phyloP scores from a whole-genome alignment of 1,140 invertebrate genomes.

The Zaprionus gabonicus region DNA sequence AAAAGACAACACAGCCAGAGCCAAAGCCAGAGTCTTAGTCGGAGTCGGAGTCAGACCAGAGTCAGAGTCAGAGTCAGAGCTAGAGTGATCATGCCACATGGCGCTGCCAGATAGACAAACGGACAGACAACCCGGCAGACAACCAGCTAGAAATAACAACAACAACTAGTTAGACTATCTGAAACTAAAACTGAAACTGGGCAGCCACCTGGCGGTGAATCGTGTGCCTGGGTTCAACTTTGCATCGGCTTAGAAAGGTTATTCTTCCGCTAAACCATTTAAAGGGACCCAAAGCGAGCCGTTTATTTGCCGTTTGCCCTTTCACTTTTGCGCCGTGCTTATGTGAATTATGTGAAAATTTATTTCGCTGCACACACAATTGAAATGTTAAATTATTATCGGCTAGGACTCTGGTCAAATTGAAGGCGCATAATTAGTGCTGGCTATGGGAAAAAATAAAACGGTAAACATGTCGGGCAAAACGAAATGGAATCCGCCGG shows the following conservation, averaged over 20 bases:
- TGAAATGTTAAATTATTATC: slow-evolving; percentile 79
- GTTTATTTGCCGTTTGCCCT: slow-evolving; percentile 55
- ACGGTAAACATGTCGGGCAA: slow-evolving; percentile 1
- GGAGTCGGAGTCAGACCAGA: slow-evolving; percentile 15
- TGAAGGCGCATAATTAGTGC: slow-evolving; percentile 59
- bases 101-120: slow-evolving; percentile 31
- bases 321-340: slow-evolving; percentile 65
- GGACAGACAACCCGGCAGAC: background rate
- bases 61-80: slow-evolving; percentile 10
- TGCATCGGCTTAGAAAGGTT: slow-evolving; percentile 77
- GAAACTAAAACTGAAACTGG: slow-evolving; percentile 11
- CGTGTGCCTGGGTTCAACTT: slow-evolving; percentile 65
- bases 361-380: slow-evolving; percentile 63
- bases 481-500: slow-evolving; percentile 56
- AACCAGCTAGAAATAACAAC: slow-evolving; percentile 24
- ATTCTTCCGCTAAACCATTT: slow-evolving; percentile 81
- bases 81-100: slow-evolving; percentile 72
- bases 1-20: slow-evolving; percentile 19
- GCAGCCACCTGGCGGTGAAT: slow-evolving; percentile 70
- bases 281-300: slow-evolving; percentile 61
- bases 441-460: slow-evolving; percentile 31
- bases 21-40: background rate
- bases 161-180: slow-evolving; percentile 4
- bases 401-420: slow-evolving; percentile 38
- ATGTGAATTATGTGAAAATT: slow-evolving; percentile 69